Base-by-base conservation (phyloP, 2,888 invertebrate genomes). In the Plagodis pulveraria region DNA sequence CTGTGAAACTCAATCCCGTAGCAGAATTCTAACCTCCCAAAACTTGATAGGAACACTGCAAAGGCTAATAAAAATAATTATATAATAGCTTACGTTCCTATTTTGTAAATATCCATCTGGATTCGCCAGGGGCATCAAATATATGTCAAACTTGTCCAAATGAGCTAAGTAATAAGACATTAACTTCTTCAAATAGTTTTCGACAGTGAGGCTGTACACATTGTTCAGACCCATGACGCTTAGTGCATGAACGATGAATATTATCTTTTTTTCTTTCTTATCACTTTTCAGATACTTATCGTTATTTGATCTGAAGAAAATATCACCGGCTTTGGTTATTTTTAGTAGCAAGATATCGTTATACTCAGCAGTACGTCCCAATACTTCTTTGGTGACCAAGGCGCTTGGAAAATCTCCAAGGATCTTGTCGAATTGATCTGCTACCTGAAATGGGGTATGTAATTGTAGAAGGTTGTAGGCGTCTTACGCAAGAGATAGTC, bases 221-320 rank as follows among this genome's bases (percentile, higher is more conserved):
- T 34, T 0, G 0, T 5, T 34, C 0, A 86, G 58, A 0, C 89
- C 89, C 81, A 83, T 84, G 0, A 80, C 74, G 44, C 74, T 78
- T 0, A 91, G 77, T 2, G 80, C 89, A 53, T 91, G 91, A 0
- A 90, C 90, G 52, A 91, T 88, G 12, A 91, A 84, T 42, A 91
- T 66, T 2, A 89, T 85, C 67, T 86, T 87, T 69, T 89, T 90
- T 33, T 85, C 81, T 0, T 79, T 75, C 0, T 62, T 63, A 12
- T 87, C 85, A 6, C 41, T 50, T 6, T 86, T 83, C 0, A 72
- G 71, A 61, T 81, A 89, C 69, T 84, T 87, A 34, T 67, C 71
- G 0, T 83, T 77, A 4, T 70, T 71, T 0, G 78, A 71, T 62
- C 86, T 74, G 36, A 83, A 83, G 12, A 63, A 69, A 34, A 36